Evolutionary conservation across 2,797 vertebrate species (phyloP).

Genomic region (Numenius phaeopus): DNA sequence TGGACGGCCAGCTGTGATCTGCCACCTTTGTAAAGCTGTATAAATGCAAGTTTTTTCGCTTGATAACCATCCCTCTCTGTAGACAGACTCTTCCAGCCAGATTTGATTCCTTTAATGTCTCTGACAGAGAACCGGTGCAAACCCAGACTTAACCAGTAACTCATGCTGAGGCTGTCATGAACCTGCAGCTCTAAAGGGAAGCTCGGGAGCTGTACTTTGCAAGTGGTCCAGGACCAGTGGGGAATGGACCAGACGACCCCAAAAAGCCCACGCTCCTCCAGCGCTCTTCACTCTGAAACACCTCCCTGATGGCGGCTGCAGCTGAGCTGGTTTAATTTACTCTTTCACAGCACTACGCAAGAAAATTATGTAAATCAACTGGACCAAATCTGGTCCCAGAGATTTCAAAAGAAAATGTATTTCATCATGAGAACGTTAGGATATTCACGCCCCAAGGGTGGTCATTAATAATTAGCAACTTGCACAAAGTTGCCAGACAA

Average conservation of each 20-base stretch:
- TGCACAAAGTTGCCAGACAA: not conserved
- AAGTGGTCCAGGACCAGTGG: not conserved
- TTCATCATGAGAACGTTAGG: not conserved
- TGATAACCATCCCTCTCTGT: not conserved
- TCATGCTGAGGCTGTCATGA: not conserved
- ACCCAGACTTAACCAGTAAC: not conserved
- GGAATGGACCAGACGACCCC: not conserved
- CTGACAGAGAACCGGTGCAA: not conserved
- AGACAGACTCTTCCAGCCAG: not conserved
- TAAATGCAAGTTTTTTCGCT: not conserved
- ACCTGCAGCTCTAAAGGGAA: not conserved
- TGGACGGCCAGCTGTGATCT: not conserved
- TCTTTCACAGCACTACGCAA: not conserved
- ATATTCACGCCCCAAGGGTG: not conserved
- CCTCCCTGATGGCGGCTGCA: not conserved
- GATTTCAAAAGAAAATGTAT: not conserved
- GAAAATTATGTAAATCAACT: not conserved
- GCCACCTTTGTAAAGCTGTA: not conserved
- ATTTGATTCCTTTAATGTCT: not conserved
- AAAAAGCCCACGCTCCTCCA: accelerated
- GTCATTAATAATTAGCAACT: not conserved
- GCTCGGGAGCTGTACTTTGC: not conserved
- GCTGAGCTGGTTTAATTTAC: not conserved
- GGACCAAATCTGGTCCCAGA: not conserved
- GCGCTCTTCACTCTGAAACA: not conserved